A percentile compares a stretch with the other conserved stretches of the same genome.
Conservation (phyloP, 2,888 invertebrate species). For the Parnassius mnemosyne region DNA sequence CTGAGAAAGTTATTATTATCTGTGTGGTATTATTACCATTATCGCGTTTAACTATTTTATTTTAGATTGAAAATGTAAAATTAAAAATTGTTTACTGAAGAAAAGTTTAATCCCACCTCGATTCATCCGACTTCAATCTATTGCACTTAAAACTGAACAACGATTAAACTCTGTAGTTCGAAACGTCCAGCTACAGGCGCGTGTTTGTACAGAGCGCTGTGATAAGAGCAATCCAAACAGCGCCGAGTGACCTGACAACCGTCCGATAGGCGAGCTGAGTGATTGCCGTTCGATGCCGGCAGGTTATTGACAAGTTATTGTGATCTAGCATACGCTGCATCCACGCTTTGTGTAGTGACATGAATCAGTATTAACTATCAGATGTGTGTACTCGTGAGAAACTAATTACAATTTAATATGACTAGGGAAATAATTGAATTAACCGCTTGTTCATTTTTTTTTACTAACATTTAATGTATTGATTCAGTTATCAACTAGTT, state of each 20-base stretch:
- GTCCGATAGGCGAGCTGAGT: conserved; percentile 57
- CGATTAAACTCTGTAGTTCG: conserved; percentile 12
- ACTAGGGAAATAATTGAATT: too few species aligned
- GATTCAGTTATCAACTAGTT: too few species aligned
- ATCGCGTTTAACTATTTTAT: too few species aligned
- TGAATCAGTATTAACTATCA: too few species aligned
- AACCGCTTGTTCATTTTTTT: too few species aligned
- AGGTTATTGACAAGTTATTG: conserved; percentile 46
- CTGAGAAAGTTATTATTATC: too few species aligned
- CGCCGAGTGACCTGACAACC: conserved; percentile 58
- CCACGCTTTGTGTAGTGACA: neutral
- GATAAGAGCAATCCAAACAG: conserved; percentile 76
- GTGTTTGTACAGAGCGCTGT: conserved; percentile 59
- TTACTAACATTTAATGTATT: too few species aligned
- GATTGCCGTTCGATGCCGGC: conserved; percentile 53
- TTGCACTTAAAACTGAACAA: conserved; percentile 12
- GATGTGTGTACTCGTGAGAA: too few species aligned
- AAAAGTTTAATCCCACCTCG: neutral
- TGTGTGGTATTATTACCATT: too few species aligned
- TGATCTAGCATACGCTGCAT: conserved; percentile 36
- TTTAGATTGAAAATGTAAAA: too few species aligned
- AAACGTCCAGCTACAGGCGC: conserved; percentile 20
- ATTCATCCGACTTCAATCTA: conserved; percentile 3
- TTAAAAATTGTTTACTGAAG: too few species aligned
- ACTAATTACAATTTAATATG: neutral